Evolutionary conservation across 2,888 invertebrate species (phyloP), one percentile per base, ranked within the genome.

Genomic region (Spodoptera littoralis): DNA sequence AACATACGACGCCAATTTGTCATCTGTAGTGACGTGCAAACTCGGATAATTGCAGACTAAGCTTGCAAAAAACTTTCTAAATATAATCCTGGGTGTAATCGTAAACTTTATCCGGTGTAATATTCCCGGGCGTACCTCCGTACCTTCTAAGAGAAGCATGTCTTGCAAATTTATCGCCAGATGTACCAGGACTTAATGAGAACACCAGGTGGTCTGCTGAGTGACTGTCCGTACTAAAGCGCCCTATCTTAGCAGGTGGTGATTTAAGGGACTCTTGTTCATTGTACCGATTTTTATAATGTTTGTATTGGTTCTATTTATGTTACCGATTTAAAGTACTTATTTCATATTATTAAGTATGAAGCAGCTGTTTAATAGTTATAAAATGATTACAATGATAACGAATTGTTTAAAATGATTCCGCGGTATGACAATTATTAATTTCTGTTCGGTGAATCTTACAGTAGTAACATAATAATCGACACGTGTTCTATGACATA

Each of bases 151-250:
- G 53, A 65, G 70, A 75, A 72, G 68, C 76, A 66, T 65, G 77
- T 73, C 66, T 73, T 74, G 65, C 59, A 42, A 79, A 80, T 79
- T 79, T 79, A 79, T 76, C 54, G 76, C 60, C 63, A 65, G 75
- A 65, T 50, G 68, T 60, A 62, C 53, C 54, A 55, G 56, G 55
- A 70, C 69, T 81, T 84, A 84, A 84, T 84, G 83, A 80, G 79
- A 83, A 77, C 76, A 76, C 75, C 84, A 84, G 83, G 83, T 81
- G 83, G 73, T 70, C 62, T 36, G n/a, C 43, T 51, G 54, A 65
- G 60, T 61, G 73, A 68, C 47, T 65, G 53, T 55, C 64, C 60
- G 64, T 57, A 57, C 47, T 27, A 24, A 27, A 43, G 24, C 41
- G 52, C 44, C 50, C 60, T 48, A 51, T 47, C 54, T 66, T 66